Evolutionary conservation across 2,113 vertebrate genomes (phyloP).

Genomic region (Burhinus oedicnemus): DNA sequence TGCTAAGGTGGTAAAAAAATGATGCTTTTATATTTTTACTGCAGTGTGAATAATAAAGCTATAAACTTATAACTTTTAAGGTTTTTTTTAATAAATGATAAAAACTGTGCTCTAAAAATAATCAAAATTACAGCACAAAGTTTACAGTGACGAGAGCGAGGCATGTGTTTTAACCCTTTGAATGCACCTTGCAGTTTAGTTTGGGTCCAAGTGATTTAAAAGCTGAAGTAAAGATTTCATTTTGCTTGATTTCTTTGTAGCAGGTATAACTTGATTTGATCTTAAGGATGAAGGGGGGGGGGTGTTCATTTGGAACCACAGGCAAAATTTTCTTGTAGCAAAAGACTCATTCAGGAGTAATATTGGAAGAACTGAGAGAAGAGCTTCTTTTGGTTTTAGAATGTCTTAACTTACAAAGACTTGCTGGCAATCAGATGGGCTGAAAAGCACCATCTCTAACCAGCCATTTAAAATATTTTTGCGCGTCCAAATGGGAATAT

Average conservation of each 20-base stretch:
- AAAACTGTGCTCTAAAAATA: background rate
- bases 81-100: background rate
- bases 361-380: background rate
- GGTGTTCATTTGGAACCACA: background rate
- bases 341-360: background rate
- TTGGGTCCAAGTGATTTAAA: background rate
- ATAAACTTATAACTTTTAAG: background rate
- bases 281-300: fast-evolving
- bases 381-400: background rate
- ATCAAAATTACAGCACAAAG: background rate
- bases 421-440: background rate
- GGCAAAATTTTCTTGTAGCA: background rate
- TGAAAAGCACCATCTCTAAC: background rate
- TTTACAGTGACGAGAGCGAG: background rate
- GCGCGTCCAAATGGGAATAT: background rate
- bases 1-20: background rate
- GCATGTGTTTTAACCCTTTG: background rate
- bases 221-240: background rate
- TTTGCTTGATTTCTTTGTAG: background rate
- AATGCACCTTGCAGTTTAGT: background rate
- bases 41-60: background rate
- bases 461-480: background rate
- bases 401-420: background rate
- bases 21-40: background rate
- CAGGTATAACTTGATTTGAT: background rate